phyloP scores from a whole-genome alignment of 2,797 vertebrate genomes.

The Gadopsis bispinosus region DNA sequence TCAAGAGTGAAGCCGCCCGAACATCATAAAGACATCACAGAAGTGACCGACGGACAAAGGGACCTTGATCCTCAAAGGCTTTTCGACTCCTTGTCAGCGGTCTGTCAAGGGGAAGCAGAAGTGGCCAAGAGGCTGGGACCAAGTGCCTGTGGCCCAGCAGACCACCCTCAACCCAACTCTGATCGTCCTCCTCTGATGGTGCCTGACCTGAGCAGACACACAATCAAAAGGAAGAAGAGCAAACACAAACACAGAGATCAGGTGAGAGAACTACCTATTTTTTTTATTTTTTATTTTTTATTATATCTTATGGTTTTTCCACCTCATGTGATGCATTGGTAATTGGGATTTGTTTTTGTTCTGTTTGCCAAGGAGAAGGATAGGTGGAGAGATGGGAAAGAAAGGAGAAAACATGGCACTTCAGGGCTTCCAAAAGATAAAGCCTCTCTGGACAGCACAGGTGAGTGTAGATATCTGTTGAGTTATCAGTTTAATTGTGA shows the following conservation, averaged over 20 bases:
- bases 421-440: conserved; percentile 35
- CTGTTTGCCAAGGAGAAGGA: conserved; percentile 60
- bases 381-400: conserved; percentile 41
- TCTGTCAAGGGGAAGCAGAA: conserved; percentile 77
- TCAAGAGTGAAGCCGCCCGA: conserved; percentile 61
- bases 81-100: conserved; percentile 85
- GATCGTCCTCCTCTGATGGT: conserved; percentile 36
- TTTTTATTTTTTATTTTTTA: too few species aligned
- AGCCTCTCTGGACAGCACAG: conserved; percentile 38
- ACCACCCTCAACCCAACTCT: conserved; percentile 49
- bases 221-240: conserved; percentile 69
- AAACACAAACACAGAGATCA: conserved; percentile 74
- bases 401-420: conserved; percentile 43
- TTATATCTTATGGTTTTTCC: not conserved
- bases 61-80: conserved; percentile 80
- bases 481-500: fast-evolving
- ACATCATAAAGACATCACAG: conserved; percentile 32
- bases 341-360: not conserved
- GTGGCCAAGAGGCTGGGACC: conserved; percentile 73
- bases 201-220: conserved; percentile 48
- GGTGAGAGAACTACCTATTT: conserved; percentile 37
- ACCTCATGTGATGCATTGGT: not conserved
- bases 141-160: conserved; percentile 48
- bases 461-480: conserved; percentile 40
- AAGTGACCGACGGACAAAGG: conserved; percentile 13